Percentiles rank a stretch among this genome's conserved stretches.
Evolutionary conservation across 2,797 vertebrate species (phyloP).

Genomic region (Sandelia bainsii): DNA sequence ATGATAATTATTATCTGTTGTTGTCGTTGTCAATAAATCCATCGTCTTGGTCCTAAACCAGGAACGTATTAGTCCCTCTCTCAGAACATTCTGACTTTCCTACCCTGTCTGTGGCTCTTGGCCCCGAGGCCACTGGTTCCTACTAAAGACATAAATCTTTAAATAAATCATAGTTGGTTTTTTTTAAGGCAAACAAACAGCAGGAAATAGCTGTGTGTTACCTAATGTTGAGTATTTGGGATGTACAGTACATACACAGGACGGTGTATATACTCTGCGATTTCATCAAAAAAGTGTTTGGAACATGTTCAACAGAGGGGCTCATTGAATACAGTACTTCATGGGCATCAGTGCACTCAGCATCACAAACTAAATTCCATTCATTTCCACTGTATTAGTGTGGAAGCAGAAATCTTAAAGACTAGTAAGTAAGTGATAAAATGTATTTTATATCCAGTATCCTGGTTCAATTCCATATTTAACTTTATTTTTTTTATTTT

Average conservation of each 20-base stretch:
- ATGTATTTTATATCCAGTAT: not conserved
- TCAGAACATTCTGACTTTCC: not conserved
- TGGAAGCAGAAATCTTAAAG: not conserved
- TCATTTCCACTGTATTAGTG: not conserved
- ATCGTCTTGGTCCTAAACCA: not conserved
- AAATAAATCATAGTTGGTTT: too few species aligned
- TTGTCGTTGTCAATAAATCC: not conserved
- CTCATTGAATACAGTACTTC: too few species aligned
- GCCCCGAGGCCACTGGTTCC: not conserved
- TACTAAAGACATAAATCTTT: not conserved
- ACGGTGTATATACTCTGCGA: too few species aligned
- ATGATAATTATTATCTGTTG: not conserved
- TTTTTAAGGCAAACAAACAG: too few species aligned
- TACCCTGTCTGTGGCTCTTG: not conserved
- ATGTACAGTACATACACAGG: too few species aligned
- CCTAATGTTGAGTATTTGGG: too few species aligned
- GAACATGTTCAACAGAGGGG: too few species aligned
- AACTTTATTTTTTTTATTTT: slow-evolving; percentile 20
- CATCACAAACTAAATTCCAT: not conserved
- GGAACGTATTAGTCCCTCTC: not conserved
- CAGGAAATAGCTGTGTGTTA: too few species aligned
- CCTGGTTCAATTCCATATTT: not conserved
- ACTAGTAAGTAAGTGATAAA: not conserved
- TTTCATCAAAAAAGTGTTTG: too few species aligned
- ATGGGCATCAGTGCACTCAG: not conserved